A percentile compares a stretch with the other conserved stretches of the same genome.
phyloP scores from a whole-genome alignment of 2,888 invertebrate species.

The Eupithecia subumbrata region DNA sequence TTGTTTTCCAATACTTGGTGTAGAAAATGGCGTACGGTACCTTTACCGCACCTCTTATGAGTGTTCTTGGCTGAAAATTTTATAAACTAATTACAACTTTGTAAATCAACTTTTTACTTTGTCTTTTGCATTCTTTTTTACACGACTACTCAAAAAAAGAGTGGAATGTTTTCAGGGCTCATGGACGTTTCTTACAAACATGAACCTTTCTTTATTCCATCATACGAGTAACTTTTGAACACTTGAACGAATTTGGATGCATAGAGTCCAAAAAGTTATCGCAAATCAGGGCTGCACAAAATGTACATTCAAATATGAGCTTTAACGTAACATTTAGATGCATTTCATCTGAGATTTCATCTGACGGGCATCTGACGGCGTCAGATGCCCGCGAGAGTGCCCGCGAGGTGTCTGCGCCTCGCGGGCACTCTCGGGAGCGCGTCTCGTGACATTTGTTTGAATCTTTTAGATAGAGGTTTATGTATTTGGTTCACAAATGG shows the following conservation, averaged over 20 bases:
- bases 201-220: neutral
- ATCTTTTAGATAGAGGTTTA: too few species aligned
- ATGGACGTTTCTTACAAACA: neutral
- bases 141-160: neutral
- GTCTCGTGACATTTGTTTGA: too few species aligned
- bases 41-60: neutral
- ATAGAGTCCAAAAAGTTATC: too few species aligned
- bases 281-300: too few species aligned
- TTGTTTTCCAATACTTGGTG: conserved; percentile 40
- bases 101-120: neutral
- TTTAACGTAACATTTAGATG: too few species aligned
- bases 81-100: neutral
- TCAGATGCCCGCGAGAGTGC: too few species aligned
- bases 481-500: too few species aligned
- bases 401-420: too few species aligned
- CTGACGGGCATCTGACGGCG: too few species aligned
- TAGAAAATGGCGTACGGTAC: conserved; percentile 26
- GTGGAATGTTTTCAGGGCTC: neutral
- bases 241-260: neutral
- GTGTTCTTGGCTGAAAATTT: conserved; percentile 2
- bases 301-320: too few species aligned
- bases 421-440: too few species aligned
- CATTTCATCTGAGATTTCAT: too few species aligned
- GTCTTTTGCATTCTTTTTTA: neutral
- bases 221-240: neutral